These are phyloP conservation scores for Plectrocnemia conspersa DNA, from an alignment of 1,140 invertebrate species.

Conservation along the genomic window DNA sequence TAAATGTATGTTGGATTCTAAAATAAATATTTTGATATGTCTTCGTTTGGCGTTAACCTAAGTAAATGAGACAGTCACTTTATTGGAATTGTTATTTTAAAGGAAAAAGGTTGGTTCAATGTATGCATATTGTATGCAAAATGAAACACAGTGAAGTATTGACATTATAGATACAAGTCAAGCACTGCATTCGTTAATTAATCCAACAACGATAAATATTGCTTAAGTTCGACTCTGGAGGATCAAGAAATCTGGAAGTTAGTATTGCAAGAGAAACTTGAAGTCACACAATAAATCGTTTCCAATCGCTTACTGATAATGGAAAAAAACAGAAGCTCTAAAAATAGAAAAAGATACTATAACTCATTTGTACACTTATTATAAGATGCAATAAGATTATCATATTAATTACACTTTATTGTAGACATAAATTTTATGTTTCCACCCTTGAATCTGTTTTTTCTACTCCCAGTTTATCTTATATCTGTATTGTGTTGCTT, in stretches of 20 bases:
- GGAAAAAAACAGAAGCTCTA: not conserved
- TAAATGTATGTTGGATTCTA: too few relatives aligned
- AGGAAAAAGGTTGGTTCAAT: too few relatives aligned
- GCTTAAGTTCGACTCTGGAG: too few relatives aligned
- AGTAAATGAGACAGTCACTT: too few relatives aligned
- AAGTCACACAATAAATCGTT: not conserved
- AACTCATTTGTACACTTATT: not conserved
- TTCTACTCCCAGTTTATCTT: not conserved
- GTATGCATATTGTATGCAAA: too few relatives aligned
- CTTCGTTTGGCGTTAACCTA: too few relatives aligned
- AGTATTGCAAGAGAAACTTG: not conserved
- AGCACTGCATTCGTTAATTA: too few relatives aligned
- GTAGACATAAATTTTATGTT: not conserved
- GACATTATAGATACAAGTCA: too few relatives aligned
- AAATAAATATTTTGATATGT: too few relatives aligned
- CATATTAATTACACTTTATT: not conserved
- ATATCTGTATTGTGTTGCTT: not conserved
- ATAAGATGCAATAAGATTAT: not conserved
- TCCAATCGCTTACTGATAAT: not conserved
- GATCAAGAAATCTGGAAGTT: not conserved
- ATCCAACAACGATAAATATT: too few relatives aligned
- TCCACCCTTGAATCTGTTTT: not conserved
- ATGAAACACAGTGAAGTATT: too few relatives aligned
- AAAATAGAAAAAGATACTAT: not conserved
- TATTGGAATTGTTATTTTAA: too few relatives aligned